Evolutionary conservation across 2,113 vertebrate genomes (phyloP).

Genomic region (Megaleporinus macrocephalus): DNA sequence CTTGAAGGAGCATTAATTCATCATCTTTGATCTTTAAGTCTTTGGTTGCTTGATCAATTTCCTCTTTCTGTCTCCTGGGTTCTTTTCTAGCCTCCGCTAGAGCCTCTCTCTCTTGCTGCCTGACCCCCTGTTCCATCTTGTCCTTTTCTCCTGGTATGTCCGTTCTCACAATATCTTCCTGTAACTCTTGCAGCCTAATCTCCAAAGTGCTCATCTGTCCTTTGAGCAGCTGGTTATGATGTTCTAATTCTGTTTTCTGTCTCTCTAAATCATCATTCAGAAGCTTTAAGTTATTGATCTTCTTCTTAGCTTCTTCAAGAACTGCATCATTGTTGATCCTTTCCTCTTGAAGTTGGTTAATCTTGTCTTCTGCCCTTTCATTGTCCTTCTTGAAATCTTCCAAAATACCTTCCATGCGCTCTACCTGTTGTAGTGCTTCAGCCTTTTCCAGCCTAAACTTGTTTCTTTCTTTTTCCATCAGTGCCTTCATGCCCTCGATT

Average conservation of each 20-base stretch:
- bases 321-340: conserved; percentile 10
- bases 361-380: background rate
- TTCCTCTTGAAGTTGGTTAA: conserved; percentile 6
- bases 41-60: background rate
- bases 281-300: conserved; percentile 6
- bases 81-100: background rate
- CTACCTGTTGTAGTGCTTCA: background rate
- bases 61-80: background rate
- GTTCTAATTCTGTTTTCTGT: conserved; percentile 47
- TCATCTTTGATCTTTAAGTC: background rate
- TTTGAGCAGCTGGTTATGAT: conserved; percentile 29
- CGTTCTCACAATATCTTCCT: background rate
- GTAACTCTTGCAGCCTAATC: conserved; percentile 7
- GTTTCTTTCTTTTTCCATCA: too few species aligned
- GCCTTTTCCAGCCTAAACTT: background rate
- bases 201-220: conserved; percentile 4
- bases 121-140: background rate
- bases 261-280: conserved; percentile 34
- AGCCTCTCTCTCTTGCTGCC: background rate
- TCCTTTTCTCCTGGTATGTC: conserved; percentile 4
- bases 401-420: background rate
- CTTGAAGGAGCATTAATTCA: background rate
- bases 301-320: conserved; percentile 24
- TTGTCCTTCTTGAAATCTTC: background rate
- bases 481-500: background rate